Percentiles rank a stretch among this genome's conserved stretches.
Conservation (phyloP, 2,797 vertebrate genomes). For the Syngnathus acus region DNA sequence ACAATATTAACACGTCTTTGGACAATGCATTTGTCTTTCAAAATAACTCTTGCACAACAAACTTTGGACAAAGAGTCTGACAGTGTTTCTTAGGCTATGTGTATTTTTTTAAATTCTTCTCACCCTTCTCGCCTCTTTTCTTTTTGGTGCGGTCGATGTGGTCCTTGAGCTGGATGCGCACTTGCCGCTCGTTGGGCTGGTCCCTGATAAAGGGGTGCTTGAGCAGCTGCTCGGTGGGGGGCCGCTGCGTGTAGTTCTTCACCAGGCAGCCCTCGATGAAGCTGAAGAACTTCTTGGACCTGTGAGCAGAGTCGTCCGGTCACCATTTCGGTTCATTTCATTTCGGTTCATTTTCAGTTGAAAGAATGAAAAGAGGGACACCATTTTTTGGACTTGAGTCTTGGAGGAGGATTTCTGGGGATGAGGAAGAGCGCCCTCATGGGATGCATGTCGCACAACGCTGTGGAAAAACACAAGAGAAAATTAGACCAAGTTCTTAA, state of each 20-base stretch:
- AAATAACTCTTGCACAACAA: not conserved
- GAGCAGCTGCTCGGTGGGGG: conserved; percentile 91
- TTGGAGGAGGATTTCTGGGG: conserved; percentile 93
- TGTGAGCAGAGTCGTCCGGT: conserved; percentile 30
- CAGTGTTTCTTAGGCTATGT: not conserved
- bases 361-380: conserved; percentile 43
- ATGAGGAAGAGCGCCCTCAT: conserved; percentile 99
- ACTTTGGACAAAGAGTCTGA: too few relatives aligned
- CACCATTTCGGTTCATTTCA: not conserved
- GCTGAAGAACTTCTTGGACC: conserved; percentile 99
- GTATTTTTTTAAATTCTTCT: conserved; percentile 1
- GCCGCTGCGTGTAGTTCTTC: conserved; percentile 96
- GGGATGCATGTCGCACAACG: conserved; percentile 98
- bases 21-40: not conserved
- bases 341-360: not conserved
- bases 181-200: conserved; percentile 97
- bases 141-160: conserved; percentile 98
- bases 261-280: conserved; percentile 98
- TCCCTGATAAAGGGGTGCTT: conserved; percentile 98
- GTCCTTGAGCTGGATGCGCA: conserved; percentile 98
- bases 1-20: not conserved
- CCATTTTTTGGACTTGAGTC: conserved; percentile 99
- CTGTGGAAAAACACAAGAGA: conserved; percentile 58
- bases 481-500: not conserved
- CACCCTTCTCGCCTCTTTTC: conserved; percentile 98